Percentiles rank a stretch among this genome's conserved stretches.
phyloP scores from a whole-genome alignment of 2,888 invertebrate species.

The Zootermopsis nevadensis region DNA sequence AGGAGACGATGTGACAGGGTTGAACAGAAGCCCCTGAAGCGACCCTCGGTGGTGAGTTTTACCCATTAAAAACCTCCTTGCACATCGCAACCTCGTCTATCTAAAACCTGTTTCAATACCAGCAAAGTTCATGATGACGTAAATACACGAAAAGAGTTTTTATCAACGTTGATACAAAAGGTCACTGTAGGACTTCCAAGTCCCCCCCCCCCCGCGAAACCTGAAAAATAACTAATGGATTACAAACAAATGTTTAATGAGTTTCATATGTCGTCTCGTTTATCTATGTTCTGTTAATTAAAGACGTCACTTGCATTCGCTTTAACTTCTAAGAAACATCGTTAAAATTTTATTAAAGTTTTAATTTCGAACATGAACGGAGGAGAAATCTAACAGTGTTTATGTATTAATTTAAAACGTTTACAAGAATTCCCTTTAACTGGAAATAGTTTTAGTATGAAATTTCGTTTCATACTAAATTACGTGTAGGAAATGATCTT shows the following conservation, averaged over 20 bases:
- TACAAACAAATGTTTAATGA: background rate
- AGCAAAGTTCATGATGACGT: background rate
- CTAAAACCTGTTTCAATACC: background rate
- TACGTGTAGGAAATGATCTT: background rate
- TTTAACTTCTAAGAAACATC: background rate
- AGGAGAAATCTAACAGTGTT: background rate
- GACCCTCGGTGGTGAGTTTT: too few relatives aligned
- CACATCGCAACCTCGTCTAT: background rate
- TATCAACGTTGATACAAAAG: background rate
- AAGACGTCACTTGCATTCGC: background rate
- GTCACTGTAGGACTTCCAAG: background rate
- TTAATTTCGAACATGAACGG: background rate
- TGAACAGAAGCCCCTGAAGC: too few relatives aligned
- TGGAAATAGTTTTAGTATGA: background rate
- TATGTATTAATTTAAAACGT: background rate
- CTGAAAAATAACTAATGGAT: background rate
- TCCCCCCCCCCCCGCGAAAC: background rate
- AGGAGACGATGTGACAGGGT: too few relatives aligned
- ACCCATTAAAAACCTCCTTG: background rate
- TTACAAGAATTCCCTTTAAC: background rate
- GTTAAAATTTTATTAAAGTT: background rate
- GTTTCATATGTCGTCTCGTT: background rate
- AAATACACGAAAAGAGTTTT: background rate
- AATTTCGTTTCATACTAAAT: background rate
- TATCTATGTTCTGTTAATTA: slow-evolving; percentile 1